phyloP scores from a whole-genome alignment of 2,888 invertebrate genomes.

The Calliphora vomitoria region DNA sequence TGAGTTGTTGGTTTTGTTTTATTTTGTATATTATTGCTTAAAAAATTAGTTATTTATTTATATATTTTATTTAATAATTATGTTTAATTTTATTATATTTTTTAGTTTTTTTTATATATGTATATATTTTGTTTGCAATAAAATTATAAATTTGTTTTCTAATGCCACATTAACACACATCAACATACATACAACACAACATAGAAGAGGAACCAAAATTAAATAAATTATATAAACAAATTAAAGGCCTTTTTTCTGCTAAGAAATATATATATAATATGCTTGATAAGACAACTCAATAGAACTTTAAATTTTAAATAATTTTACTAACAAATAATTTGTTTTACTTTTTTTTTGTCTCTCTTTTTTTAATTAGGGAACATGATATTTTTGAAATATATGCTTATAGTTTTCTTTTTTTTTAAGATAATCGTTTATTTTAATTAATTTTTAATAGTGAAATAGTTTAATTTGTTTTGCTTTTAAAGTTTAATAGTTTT shows the following conservation, averaged over 20 bases:
- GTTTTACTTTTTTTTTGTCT: constrained; percentile 16
- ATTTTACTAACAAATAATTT: constrained; percentile 32
- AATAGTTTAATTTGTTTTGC: constrained; percentile 51
- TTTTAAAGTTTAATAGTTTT: constrained; percentile 62
- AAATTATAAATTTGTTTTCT: constrained; percentile 48
- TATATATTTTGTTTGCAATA: constrained; percentile 40
- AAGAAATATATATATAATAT: constrained; percentile 2
- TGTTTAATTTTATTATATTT: constrained; percentile 40
- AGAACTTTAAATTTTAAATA: constrained; percentile 26
- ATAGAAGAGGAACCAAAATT: constrained; percentile 59
- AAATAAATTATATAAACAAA: constrained; percentile 35
- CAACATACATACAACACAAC: constrained; percentile 56
- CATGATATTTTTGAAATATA: constrained; percentile 70
- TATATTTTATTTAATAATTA: constrained; percentile 43
- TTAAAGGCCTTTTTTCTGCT: not conserved
- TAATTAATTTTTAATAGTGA: constrained; percentile 65
- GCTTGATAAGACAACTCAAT: constrained; percentile 1
- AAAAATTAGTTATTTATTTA: constrained; percentile 49
- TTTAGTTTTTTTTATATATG: too few species aligned
- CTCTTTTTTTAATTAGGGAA: constrained; percentile 50
- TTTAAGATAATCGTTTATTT: constrained; percentile 48
- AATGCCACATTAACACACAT: constrained; percentile 48
- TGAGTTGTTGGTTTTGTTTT: constrained; percentile 57
- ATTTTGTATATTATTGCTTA: constrained; percentile 69
- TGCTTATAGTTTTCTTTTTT: constrained; percentile 56